Percentiles rank a stretch among this genome's conserved stretches.
These are phyloP conservation scores for Chondrilla cf. caribensis DNA, from an alignment of 37 sponge, comb jelly and placozoan genomes.

Conservation along the genomic window DNA sequence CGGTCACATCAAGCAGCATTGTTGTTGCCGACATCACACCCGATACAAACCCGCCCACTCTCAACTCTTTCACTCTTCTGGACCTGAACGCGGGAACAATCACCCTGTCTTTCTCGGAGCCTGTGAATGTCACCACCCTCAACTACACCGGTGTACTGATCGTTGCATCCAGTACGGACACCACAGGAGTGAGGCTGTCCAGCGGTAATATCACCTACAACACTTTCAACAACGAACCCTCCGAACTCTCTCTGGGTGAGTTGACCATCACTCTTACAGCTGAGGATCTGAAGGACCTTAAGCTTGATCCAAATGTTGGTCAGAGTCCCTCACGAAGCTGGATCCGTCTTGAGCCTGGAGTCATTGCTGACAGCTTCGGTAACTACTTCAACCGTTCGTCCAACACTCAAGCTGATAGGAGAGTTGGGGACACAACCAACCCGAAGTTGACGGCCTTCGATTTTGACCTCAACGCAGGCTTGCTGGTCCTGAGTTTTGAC, in stretches of 20 bases:
- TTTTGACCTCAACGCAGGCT: conserved; percentile 71
- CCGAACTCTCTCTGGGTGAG: neutral
- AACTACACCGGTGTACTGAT: conserved; percentile 53
- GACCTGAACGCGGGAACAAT: conserved; percentile 73
- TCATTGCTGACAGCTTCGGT: conserved; percentile 53
- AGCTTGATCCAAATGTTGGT: conserved; percentile 36
- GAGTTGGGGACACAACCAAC: conserved; percentile 60
- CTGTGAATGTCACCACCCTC: conserved; percentile 60
- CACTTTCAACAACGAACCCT: neutral
- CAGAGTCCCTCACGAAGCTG: conserved; percentile 33
- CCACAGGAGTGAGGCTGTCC: conserved; percentile 40
- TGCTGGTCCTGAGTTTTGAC: conserved; percentile 71
- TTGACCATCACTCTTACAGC: conserved; percentile 41
- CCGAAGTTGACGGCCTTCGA: conserved; percentile 62
- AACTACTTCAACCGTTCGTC: conserved; percentile 29
- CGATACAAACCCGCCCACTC: conserved; percentile 64
- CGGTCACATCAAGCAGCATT: conserved; percentile 3
- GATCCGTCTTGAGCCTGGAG: conserved; percentile 44
- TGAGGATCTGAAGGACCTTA: conserved; percentile 61
- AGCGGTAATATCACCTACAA: conserved; percentile 10
- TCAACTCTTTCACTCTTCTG: conserved; percentile 44
- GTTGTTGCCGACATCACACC: conserved; percentile 40
- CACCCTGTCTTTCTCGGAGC: conserved; percentile 64
- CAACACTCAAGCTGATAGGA: neutral
- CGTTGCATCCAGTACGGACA: conserved; percentile 14